Base-by-base conservation (phyloP, 2,113 vertebrate genomes). In the Pycnonotus jocosus region DNA sequence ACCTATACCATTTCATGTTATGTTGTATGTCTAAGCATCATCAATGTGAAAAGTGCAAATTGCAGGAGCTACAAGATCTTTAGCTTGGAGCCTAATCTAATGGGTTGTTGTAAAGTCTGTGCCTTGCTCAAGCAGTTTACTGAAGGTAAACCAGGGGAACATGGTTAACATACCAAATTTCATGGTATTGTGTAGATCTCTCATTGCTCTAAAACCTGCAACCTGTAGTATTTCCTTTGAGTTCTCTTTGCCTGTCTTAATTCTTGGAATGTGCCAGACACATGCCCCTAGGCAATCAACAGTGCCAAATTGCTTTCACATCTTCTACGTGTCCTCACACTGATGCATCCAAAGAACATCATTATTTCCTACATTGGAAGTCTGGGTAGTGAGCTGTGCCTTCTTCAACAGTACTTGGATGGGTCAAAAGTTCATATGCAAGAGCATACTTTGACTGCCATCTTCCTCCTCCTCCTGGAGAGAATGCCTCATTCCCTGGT, bases 401-500 rank as follows among this genome's bases (percentile, higher is more conserved):
- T 83, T 92, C 58, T 69, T 77, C 62, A 73, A 7, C 1, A 1
- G 40, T 21, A 42, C 45, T 20, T 86, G 58, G 9, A 38, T 87
- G 44, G 73, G 51, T 65, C 58, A 86, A 38, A 92, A 86, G 76
- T 90, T 92, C 51, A 78, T 22, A 54, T 27, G 19, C 17, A 64
- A 42, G 53, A 65, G 23, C 45, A 40, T 61, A 45, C 28, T 79
- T 64, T 69, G 51, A 35, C 56, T 81, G 58, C 42, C 38, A 47
- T 73, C 64, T 78, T 95, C 69, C 30, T 94, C 35, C 30, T 94
- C 35, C 77, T 92, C n/a, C 50, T 77, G 76, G 47, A 86, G 42
- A 70, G 54, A 86, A 80, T 28, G 28, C 21, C 51, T 83, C 8
- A 12, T 86, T 93, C 87, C 28, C 51, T 86, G 28, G 33, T 88